Evolutionary conservation across 2,797 vertebrate genomes (phyloP).

Genomic region (Calcarius lapponicus): DNA sequence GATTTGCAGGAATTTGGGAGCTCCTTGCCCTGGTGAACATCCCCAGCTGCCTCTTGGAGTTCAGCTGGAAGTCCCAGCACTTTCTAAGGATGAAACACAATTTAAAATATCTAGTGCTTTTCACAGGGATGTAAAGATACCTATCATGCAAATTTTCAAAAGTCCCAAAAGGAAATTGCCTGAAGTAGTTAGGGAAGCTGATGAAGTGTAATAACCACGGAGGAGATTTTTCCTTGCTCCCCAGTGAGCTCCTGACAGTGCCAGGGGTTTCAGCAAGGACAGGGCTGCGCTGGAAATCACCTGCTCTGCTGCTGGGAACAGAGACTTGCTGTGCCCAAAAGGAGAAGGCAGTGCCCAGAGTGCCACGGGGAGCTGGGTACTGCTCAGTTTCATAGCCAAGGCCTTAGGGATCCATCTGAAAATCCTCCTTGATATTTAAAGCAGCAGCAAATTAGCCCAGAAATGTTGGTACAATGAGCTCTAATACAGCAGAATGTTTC

Average conservation of each 20-base stretch:
- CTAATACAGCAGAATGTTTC: not conserved
- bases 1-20: not conserved
- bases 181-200: conserved; percentile 22
- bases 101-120: conserved; percentile 4
- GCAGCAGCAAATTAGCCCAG: conserved; percentile 32
- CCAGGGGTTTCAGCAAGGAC: not conserved
- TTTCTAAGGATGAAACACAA: not conserved
- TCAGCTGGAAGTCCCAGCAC: not conserved
- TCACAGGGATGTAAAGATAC: conserved; percentile 15
- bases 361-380: not conserved
- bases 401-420: conserved; percentile 21
- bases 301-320: conserved; percentile 7
- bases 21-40: not conserved
- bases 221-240: not conserved
- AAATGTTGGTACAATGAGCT: conserved; percentile 24
- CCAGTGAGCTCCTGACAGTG: not conserved
- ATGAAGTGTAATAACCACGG: not conserved
- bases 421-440: conserved; percentile 48
- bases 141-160: conserved; percentile 39
- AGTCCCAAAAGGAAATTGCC: conserved; percentile 8
- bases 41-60: not conserved
- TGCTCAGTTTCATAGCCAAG: conserved; percentile 33
- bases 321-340: not conserved
- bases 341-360: not conserved
- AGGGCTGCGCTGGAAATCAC: not conserved